Evolutionary conservation across 23 tunicate genomes (phyloP), one percentile per base, ranked within the genome.

Genomic region (Ciona savignyi): DNA sequence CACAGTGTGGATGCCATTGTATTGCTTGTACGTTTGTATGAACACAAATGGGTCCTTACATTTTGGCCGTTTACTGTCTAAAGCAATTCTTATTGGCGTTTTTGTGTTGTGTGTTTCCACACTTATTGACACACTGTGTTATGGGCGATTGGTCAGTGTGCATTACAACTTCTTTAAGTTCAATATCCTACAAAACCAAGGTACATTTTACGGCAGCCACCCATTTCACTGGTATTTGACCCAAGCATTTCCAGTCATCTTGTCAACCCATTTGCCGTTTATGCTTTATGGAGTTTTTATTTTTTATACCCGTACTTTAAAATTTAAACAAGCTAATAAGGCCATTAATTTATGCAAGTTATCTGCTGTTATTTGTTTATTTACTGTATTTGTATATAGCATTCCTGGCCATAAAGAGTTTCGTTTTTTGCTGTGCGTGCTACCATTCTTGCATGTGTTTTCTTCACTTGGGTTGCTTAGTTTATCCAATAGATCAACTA

Each of bases 221-320:
- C 86, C 97, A 2, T 91, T 89, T 86, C 83, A 91, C 56, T 91
- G 91, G 91, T 85, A 91, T 70, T 1, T 91, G 27, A 80, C 76
- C 4, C 86, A 91, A 65, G 97, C 86, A 0, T 20, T 84, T 4
- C 91, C 91, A 65, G 81, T 63, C 27, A 72, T 85, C 9, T 2
- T 80, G 34, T 79, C 72, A 21, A 48, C 91, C 0, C 85, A 83
- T 28, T 34, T 89, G 21, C 80, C 78, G 6, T 69, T 90, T 62
- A 51, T 75, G 19, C 0, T 74, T 15, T 34, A 62, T 83, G 81
- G 81, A 2, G 25, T 62, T 30, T 42, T 6, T 49, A 29, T 3
- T 34, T n/a, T n/a, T n/a, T n/a, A n/a, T n/a, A n/a, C n/a, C n/a
- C n/a, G n/a, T n/a, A n/a, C n/a, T 0, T 26, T 31, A 2, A 33